phyloP scores from a whole-genome alignment of 2,888 invertebrate species.

The Drosophila koepferae region DNA sequence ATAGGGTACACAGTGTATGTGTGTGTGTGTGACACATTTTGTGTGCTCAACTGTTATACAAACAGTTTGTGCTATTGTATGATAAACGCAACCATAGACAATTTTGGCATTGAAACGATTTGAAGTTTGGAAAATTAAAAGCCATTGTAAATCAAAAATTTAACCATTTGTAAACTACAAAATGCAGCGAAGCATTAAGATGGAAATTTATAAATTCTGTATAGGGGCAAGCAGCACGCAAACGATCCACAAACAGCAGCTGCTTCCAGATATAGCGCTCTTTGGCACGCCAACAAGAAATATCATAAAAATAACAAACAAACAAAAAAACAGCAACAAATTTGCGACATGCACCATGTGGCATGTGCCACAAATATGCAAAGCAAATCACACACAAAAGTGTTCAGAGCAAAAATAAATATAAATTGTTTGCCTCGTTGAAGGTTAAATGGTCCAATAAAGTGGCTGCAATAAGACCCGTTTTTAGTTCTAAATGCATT shows the following conservation, averaged over 20 bases:
- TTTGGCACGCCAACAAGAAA: conserved; percentile 17
- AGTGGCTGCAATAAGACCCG: background rate
- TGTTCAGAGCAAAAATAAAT: background rate
- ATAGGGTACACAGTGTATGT: background rate
- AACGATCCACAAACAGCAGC: conserved; percentile 1
- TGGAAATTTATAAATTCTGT: conserved; percentile 31
- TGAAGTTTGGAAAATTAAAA: conserved; percentile 4
- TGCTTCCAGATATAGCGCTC: conserved; percentile 2
- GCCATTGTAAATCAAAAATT: conserved; percentile 26
- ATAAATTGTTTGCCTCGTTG: background rate
- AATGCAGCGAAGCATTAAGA: conserved; percentile 30
- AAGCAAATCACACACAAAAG: background rate
- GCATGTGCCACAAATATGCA: conserved; percentile 12
- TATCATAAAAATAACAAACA: background rate
- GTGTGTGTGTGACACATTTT: background rate
- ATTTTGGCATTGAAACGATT: background rate
- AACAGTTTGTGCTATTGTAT: conserved; percentile 8
- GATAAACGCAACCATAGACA: conserved; percentile 20
- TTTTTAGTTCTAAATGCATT: background rate
- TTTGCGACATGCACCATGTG: conserved; percentile 18
- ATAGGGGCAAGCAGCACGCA: conserved; percentile 4
- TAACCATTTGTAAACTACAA: conserved; percentile 9
- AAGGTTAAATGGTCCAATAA: background rate
- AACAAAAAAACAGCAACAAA: background rate
- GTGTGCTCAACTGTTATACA: background rate